phyloP scores from a whole-genome alignment of 2,797 vertebrate species.

The Crenichthys baileyi region DNA sequence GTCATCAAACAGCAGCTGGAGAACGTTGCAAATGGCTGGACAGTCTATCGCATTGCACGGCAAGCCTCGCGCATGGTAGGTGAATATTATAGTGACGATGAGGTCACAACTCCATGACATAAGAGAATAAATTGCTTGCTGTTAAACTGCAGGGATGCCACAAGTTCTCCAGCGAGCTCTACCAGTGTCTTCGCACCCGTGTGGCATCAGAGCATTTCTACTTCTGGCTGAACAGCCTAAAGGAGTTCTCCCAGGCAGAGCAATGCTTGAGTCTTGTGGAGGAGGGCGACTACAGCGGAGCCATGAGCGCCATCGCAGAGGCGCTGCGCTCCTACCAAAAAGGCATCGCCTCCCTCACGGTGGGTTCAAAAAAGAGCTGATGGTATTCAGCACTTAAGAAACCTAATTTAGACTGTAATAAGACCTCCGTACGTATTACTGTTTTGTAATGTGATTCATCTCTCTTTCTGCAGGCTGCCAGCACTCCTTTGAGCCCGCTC shows the following conservation, averaged over 20 bases:
- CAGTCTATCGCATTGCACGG: slow-evolving; percentile 94
- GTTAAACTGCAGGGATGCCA: slow-evolving; percentile 88
- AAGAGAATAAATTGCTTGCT: neutral
- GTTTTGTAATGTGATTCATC: slow-evolving; percentile 46
- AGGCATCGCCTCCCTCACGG: slow-evolving; percentile 96
- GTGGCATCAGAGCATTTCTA: slow-evolving; percentile 99
- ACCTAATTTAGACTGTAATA: slow-evolving; percentile 4
- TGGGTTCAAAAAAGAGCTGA: slow-evolving; percentile 71
- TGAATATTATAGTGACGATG: neutral
- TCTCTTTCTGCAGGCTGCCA: slow-evolving; percentile 87
- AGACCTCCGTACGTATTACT: neutral
- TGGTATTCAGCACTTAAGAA: slow-evolving; percentile 16
- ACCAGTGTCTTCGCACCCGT: slow-evolving; percentile 94
- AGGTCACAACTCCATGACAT: neutral
- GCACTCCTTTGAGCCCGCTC: slow-evolving; percentile 94
- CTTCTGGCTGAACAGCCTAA: slow-evolving; percentile 98
- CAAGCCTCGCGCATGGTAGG: slow-evolving; percentile 96
- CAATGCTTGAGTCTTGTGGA: slow-evolving; percentile 90
- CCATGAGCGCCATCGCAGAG: slow-evolving; percentile 92
- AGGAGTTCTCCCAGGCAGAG: slow-evolving; percentile 97
- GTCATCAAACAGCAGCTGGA: slow-evolving; percentile 96
- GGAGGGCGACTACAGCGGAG: slow-evolving; percentile 89
- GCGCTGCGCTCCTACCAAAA: slow-evolving; percentile 96
- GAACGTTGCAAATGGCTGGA: slow-evolving; percentile 95
- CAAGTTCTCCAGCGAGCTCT: slow-evolving; percentile 94